phyloP scores from a whole-genome alignment of 1,140 invertebrate species.

The Tetramorium alpestre region DNA sequence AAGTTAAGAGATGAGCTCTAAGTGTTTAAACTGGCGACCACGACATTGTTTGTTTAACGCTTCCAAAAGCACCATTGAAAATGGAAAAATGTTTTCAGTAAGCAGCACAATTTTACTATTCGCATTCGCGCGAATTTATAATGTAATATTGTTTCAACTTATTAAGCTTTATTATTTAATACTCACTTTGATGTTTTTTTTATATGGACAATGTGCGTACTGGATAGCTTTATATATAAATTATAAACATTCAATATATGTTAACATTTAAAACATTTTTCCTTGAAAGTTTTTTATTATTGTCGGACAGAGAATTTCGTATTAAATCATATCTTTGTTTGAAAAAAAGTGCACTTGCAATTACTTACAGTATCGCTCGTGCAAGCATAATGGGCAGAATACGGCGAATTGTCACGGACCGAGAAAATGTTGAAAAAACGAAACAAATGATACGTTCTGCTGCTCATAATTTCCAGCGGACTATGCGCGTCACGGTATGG shows the following conservation, averaged over 20 bases:
- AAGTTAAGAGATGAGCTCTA: not conserved
- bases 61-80: not conserved
- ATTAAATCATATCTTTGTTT: not conserved
- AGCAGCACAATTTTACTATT: not conserved
- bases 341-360: constrained; percentile 23
- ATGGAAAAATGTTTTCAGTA: constrained; percentile 14
- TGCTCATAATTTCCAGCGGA: constrained; percentile 35
- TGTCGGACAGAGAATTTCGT: too few species aligned
- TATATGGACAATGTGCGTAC: not conserved
- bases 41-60: constrained; percentile 27
- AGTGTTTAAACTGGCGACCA: not conserved
- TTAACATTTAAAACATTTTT: not conserved
- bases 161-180: not conserved
- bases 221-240: not conserved
- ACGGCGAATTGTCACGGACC: not conserved
- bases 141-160: not conserved
- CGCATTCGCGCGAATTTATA: not conserved
- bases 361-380: not conserved
- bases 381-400: constrained; percentile 18
- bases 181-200: not conserved
- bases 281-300: not conserved
- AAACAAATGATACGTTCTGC: constrained; percentile 44
- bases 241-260: not conserved
- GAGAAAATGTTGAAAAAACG: constrained; percentile 9
- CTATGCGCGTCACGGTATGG: not conserved